phyloP scores from a whole-genome alignment of 2,888 invertebrate species.

The Epinotia nisella region DNA sequence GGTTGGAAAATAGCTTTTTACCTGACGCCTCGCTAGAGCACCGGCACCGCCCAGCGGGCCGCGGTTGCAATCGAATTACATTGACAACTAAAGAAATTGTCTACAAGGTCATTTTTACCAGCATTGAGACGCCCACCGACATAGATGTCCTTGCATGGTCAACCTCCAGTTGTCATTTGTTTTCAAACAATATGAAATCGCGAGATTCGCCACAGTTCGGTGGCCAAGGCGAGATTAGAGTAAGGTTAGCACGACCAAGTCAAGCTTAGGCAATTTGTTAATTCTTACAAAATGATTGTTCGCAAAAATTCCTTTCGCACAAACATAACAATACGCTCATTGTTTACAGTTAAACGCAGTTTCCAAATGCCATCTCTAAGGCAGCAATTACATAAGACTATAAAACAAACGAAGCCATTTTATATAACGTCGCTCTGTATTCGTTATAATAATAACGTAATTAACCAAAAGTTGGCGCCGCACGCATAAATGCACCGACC shows the following conservation, averaged over 20 bases:
- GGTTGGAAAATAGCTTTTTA: constrained; percentile 32
- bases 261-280: constrained; percentile 42
- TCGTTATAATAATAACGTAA: constrained; percentile 37
- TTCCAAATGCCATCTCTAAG: constrained; percentile 31
- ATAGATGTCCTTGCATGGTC: constrained; percentile 24
- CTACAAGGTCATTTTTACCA: constrained; percentile 9
- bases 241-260: constrained; percentile 38
- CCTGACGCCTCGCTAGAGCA: constrained; percentile 18
- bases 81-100: constrained; percentile 10
- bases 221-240: constrained; percentile 39
- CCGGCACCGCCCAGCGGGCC: not conserved
- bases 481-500: constrained; percentile 52
- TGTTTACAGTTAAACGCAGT: constrained; percentile 38
- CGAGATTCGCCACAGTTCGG: constrained; percentile 37
- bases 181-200: constrained; percentile 41
- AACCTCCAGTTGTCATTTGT: constrained; percentile 34
- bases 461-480: constrained; percentile 58
- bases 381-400: constrained; percentile 33
- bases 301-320: constrained; percentile 38
- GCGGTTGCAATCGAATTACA: not conserved
- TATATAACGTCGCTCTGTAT: constrained; percentile 26
- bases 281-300: constrained; percentile 43
- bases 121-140: constrained; percentile 14
- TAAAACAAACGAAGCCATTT: constrained; percentile 20
- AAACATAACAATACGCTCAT: constrained; percentile 41